Evolutionary conservation across 2,888 invertebrate species (phyloP), one percentile per base, ranked within the genome.

Genomic region (Polymixis flavicincta): DNA sequence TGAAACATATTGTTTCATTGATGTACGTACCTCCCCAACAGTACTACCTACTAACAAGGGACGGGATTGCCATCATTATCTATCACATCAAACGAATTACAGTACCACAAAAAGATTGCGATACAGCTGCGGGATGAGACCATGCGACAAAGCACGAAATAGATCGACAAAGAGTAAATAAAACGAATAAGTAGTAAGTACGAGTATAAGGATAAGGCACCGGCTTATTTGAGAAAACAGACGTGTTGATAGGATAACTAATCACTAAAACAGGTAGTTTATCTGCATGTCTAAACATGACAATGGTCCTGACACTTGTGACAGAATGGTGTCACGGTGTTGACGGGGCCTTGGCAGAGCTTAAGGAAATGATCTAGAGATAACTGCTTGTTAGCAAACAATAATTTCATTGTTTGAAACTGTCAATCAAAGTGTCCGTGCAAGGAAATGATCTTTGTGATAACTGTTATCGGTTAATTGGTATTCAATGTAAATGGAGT

Each of bases 261-360:
- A 66, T 54, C 7, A 66, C n/a, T n/a, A 19, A 37, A 66, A 4
- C 64, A 59, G 57, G 68, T 65, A 55, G 63, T 68, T 37, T 14
- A 14, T 17, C 32, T 17, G 45, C 19, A 14, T 57, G 45, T 64
- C 50, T 63, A 13, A 32, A 32, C 22, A 74, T 59, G 73, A 81
- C 55, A 79, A 75, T 65, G 55, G 55, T 76, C 25, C 69, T 69
- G 76, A 76, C 68, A 55, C 28, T 4, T 50, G 22, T 65, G 77
- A 82, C 77, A 59, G 61, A 80, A 71, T 82, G 52, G 79, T 76
- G 79, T 76, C 79, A 77, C 17, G 78, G 52, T 66, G 61, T 22
- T 45, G 37, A 66, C 52, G 50, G 0, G 48, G 9, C 79, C 79
- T 80, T 82, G 82, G 7, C 52, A 48, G 57, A 57, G 37, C n/a